phyloP scores from a whole-genome alignment of 2,888 invertebrate genomes.

The Baronia brevicornis region DNA sequence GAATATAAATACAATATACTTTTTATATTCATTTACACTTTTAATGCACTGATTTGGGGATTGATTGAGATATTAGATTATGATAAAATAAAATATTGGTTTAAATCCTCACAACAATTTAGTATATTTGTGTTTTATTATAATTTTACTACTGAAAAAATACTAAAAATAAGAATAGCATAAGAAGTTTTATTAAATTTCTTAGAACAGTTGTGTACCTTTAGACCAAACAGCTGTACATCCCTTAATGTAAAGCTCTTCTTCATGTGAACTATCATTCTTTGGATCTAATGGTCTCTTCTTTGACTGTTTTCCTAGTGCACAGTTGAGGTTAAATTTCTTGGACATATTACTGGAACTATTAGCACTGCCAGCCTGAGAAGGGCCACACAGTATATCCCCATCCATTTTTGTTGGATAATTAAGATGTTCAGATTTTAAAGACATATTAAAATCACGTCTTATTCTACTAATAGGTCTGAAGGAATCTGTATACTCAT shows the following conservation, averaged over 20 bases:
- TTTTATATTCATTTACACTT: too few relatives aligned
- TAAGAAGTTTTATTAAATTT: neutral
- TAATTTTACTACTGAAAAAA: too few relatives aligned
- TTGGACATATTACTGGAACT: constrained; percentile 66
- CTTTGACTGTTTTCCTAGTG: constrained; percentile 28
- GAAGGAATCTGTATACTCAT: constrained; percentile 54
- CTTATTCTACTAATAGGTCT: constrained; percentile 57
- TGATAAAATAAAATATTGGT: too few relatives aligned
- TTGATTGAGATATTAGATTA: too few relatives aligned
- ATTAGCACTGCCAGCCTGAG: constrained; percentile 54
- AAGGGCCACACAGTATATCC: constrained; percentile 42
- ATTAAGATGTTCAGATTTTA: constrained; percentile 53
- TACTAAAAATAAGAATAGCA: neutral
- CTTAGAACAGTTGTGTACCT: constrained; percentile 46
- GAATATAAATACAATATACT: too few relatives aligned
- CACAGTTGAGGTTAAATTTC: constrained; percentile 49
- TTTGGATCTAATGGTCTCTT: constrained; percentile 48
- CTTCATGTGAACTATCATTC: constrained; percentile 78
- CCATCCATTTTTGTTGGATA: constrained; percentile 46
- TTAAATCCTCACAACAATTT: too few relatives aligned
- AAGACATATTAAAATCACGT: constrained; percentile 62
- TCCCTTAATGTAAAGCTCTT: constrained; percentile 91
- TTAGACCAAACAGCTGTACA: constrained; percentile 89
- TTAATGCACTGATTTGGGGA: too few relatives aligned
- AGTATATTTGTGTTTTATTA: too few relatives aligned